phyloP scores from a whole-genome alignment of 2,797 vertebrate species.

The Eremophila alpestris region DNA sequence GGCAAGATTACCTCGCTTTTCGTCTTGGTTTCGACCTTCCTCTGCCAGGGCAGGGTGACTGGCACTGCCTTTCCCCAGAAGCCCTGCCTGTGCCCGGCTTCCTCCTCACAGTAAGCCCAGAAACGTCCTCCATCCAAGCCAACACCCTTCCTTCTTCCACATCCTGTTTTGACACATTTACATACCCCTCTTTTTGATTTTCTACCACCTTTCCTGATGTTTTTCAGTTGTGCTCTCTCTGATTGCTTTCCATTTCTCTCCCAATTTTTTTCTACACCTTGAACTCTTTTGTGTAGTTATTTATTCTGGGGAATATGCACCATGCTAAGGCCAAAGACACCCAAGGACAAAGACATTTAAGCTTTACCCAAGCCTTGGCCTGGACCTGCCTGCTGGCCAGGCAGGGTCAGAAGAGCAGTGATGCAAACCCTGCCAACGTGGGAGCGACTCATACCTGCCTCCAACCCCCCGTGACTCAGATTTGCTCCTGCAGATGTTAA shows the following conservation, averaged over 20 bases:
- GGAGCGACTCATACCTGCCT: fast-evolving
- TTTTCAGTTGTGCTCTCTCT: background rate
- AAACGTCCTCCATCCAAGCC: background rate
- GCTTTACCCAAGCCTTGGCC: background rate
- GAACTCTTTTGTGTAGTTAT: background rate
- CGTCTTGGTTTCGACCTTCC: background rate
- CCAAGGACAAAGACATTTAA: background rate
- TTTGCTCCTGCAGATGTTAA: background rate
- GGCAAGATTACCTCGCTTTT: background rate
- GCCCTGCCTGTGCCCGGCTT: background rate
- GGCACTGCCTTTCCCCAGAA: background rate
- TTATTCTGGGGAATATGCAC: background rate
- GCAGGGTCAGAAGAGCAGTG: background rate
- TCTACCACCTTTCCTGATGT: background rate
- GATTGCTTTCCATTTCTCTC: fast-evolving
- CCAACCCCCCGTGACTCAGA: background rate
- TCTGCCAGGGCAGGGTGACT: background rate
- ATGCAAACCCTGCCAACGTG: background rate
- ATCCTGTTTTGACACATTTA: background rate
- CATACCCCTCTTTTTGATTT: background rate
- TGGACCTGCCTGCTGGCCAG: background rate
- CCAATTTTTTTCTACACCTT: background rate
- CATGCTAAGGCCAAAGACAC: background rate
- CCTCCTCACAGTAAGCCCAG: background rate
- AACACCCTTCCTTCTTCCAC: background rate